Evolutionary conservation across 2,888 invertebrate species (phyloP).

Genomic region (Cryptocephalus moraei): DNA sequence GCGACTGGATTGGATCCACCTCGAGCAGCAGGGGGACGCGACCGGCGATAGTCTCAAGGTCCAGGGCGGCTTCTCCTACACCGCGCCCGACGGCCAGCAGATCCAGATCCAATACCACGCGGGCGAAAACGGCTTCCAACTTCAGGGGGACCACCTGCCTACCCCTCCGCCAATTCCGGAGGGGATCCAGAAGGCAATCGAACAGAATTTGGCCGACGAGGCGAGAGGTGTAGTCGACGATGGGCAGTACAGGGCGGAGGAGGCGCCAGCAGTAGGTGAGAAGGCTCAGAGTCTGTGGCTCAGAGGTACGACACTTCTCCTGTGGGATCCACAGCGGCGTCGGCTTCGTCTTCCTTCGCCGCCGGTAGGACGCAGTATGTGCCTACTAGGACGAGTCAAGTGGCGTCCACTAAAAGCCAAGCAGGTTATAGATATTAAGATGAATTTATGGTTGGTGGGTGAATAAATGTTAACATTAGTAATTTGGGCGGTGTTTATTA

Average conservation of each 20-base stretch:
- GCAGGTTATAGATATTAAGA: no score
- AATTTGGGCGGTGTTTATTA: no score
- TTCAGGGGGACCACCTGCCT: conserved; percentile 45
- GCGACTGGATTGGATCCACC: conserved; percentile 47
- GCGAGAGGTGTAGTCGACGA: conserved; percentile 21
- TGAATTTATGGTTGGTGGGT: no score
- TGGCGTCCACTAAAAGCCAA: no score
- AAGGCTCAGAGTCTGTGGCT: no score
- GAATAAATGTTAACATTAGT: no score
- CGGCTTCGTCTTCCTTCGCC: no score
- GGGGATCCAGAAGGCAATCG: conserved; percentile 39
- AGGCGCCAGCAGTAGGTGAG: no score
- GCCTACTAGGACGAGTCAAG: no score
- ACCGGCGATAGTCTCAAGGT: conserved; percentile 13
- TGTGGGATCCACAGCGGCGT: no score
- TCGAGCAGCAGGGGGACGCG: conserved; percentile 22
- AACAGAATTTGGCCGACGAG: conserved; percentile 24
- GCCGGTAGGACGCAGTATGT: no score
- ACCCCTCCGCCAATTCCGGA: conserved; percentile 50
- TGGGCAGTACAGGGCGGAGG: conserved; percentile 15
- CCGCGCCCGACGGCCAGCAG: conserved; percentile 25
- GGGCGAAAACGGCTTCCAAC: conserved; percentile 47
- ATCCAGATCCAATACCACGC: conserved; percentile 38
- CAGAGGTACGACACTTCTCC: no score
- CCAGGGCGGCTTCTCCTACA: conserved; percentile 24